phyloP scores from a whole-genome alignment of 2,888 invertebrate species.

The Deilephila porcellus region DNA sequence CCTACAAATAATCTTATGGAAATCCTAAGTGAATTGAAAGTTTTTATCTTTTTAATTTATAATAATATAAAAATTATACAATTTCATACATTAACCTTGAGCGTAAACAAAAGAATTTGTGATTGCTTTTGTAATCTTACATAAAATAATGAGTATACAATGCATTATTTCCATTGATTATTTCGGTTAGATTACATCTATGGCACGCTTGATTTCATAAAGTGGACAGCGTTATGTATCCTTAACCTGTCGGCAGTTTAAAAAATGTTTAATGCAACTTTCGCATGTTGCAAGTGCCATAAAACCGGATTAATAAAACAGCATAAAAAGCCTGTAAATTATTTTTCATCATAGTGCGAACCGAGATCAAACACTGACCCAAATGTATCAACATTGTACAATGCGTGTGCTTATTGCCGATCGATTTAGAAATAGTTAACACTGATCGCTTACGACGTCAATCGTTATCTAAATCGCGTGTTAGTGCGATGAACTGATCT shows the following conservation, averaged over 20 bases:
- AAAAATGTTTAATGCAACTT: constrained; percentile 33
- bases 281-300: constrained; percentile 34
- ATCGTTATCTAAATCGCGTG: constrained; percentile 8
- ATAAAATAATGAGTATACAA: background rate
- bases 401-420: background rate
- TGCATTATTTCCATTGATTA: background rate
- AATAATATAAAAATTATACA: too few relatives aligned
- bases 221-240: constrained; percentile 23
- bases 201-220: constrained; percentile 20
- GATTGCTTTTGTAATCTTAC: background rate
- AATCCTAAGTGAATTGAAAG: too few relatives aligned
- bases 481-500: background rate
- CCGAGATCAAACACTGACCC: background rate
- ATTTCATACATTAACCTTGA: too few relatives aligned
- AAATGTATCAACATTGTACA: background rate
- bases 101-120: background rate
- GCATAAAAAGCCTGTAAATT: constrained; percentile 17
- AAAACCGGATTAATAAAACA: constrained; percentile 37
- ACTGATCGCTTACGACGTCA: background rate
- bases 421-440: background rate
- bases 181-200: background rate
- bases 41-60: too few relatives aligned
- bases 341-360: constrained; percentile 4
- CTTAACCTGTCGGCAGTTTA: constrained; percentile 33
- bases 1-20: too few relatives aligned